Evolutionary conservation across 2,797 vertebrate species (phyloP), one percentile per base, ranked within the genome.

Genomic region (Aplochiton taeniatus): DNA sequence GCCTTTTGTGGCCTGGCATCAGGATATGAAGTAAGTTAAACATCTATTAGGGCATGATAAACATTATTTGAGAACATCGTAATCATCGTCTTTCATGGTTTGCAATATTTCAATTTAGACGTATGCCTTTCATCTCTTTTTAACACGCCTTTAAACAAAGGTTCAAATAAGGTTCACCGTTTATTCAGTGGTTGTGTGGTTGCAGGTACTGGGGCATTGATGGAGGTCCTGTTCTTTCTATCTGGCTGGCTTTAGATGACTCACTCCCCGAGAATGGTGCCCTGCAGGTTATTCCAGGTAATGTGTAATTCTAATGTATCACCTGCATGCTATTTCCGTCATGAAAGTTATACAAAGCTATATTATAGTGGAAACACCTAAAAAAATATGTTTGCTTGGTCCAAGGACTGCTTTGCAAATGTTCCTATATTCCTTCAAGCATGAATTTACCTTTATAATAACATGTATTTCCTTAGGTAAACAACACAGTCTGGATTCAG

Each of bases 1-100:
- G 13, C 91, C 91, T 0, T 93, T 89, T 8, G 93, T 94, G 55
- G 93, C 93, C 71, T 94, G 92, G 93, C 92, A 94, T 75, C 93
- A 94, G 82, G 93, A 94, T 50, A 93, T 93, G 85, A 94, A 88
- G 92, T 93, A 46, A 54, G 78, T 76, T 45, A n/a, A 41, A 50
- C 57, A 4, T 14, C 10, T 48, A 9, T 9, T 48, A 14, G 1
- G 10, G 13, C 9, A 31, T 48, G 9, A 9, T 48, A 11, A 48
- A 11, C 9, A 48, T 48, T 48, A 9, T 48, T 48, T n/a, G n/a
- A n/a, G n/a, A n/a, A n/a, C n/a, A n/a, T n/a, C n/a, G n/a, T n/a
- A n/a, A n/a, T n/a, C n/a, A n/a, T n/a, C n/a, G n/a, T n/a, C n/a
- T 10, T 48, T 48, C 9, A 11, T 48, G 1, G 9, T 48, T 11